Percentiles rank a stretch among this genome's conserved stretches.
phyloP scores from a whole-genome alignment of 2,888 invertebrate genomes.

The Branchellion lobata region DNA sequence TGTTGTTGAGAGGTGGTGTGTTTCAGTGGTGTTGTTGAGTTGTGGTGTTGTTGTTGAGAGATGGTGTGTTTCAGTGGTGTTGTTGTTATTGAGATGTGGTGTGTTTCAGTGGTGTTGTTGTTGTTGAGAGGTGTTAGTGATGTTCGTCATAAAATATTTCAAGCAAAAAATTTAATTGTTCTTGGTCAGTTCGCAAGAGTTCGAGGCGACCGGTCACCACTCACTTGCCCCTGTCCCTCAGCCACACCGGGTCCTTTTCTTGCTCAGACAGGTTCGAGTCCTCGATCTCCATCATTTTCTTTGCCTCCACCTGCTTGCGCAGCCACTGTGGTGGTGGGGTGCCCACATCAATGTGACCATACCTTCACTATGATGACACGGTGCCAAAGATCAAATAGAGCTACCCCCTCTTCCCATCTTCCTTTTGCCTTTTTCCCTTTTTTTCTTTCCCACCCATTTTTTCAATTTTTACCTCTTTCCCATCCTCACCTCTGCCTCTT shows the following conservation, averaged over 20 bases:
- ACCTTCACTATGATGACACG: not conserved
- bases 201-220: no score
- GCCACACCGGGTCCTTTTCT: slow-evolving; percentile 79
- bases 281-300: slow-evolving; percentile 72
- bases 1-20: not conserved
- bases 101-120: no score
- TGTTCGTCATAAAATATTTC: no score
- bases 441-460: no score
- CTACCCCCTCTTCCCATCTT: not conserved
- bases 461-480: no score
- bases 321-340: slow-evolving; percentile 70
- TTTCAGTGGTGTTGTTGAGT: no score
- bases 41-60: no score
- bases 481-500: slow-evolving; percentile 69
- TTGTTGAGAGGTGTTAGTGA: no score
- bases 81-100: not conserved
- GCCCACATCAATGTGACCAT: slow-evolving; percentile 5
- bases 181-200: no score
- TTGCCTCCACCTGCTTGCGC: slow-evolving; percentile 74
- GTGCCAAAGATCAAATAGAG: not conserved
- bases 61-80: not conserved
- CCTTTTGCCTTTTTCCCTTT: not conserved
- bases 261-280: slow-evolving; percentile 67
- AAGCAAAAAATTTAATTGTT: no score
- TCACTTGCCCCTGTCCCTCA: slow-evolving; percentile 77